These are phyloP conservation scores for Augiades crinisus DNA, from an alignment of 2,888 invertebrate genomes.

Conservation along the genomic window DNA sequence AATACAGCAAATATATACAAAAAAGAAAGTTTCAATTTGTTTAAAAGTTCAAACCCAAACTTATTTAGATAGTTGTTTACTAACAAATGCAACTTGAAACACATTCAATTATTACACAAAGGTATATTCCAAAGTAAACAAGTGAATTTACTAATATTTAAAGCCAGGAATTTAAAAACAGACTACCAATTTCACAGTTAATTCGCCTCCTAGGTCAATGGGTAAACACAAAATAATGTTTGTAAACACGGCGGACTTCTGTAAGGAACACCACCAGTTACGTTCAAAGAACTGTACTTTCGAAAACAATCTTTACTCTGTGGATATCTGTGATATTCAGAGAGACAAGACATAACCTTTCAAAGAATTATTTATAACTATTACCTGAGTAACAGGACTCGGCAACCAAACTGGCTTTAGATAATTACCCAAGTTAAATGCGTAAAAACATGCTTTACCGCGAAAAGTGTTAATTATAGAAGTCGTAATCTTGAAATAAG, in stretches of 20 bases:
- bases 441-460: constrained; percentile 41
- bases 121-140: no score
- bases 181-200: constrained; percentile 17
- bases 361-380: constrained; percentile 70
- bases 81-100: background rate
- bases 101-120: no score
- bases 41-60: no score
- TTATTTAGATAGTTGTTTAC: no score
- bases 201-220: constrained; percentile 40
- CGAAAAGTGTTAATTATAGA: constrained; percentile 58
- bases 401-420: constrained; percentile 24
- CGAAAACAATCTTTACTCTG: constrained; percentile 27
- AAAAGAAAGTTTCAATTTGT: no score
- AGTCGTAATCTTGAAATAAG: constrained; percentile 62
- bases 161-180: no score
- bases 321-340: constrained; percentile 22
- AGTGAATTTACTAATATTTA: no score
- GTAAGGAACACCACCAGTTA: constrained; percentile 11
- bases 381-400: constrained; percentile 46
- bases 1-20: no score
- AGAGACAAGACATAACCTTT: constrained; percentile 67
- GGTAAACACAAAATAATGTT: constrained; percentile 33
- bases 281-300: constrained; percentile 7
- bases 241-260: constrained; percentile 16
- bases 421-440: constrained; percentile 39